Base-by-base conservation (phyloP, 2,888 invertebrate genomes). In the Diloba caeruleocephala region DNA sequence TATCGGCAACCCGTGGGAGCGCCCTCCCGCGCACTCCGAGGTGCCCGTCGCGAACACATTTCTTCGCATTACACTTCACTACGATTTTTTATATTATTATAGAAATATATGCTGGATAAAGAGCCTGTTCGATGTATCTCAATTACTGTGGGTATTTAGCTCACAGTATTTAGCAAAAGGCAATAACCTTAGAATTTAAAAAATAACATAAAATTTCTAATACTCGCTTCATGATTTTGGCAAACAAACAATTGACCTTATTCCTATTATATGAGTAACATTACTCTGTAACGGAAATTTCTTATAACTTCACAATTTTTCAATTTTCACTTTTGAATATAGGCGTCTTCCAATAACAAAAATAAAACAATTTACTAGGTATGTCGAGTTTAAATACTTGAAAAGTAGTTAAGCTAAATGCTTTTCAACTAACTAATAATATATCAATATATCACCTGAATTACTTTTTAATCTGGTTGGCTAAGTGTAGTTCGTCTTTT, bases 1-100 rank as follows among this genome's bases (percentile, higher is more conserved):
- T 95, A 95, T 90, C 94, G 87, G 90, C 89, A 91, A 93, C 92
- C 93, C 93, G 93, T 93, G 93, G 93, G 93, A 92, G 93, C 93
- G 91, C 93, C 93, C 92, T 92, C 93, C 93, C 92, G 92, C 92
- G 90, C 92, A 87, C 89, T 83, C 83, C 79, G 87, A 85, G 83
- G 86, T 85, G 87, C 85, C 85, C 85, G 87, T 81, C 87, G 85
- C 84, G 84, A 88, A 88, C 84, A 84, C 90, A 89, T 89, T 90
- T 92, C 90, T 90, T 89, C 88, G 83, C 87, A 85, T 82, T 85
- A 86, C 81, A 79, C 80, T 78, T 72, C 69, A 76, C 78, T 79
- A 79, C 71, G 71, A 62, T 69, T 63, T 60, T 71, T 73, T 68
- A 55, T 73, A 73, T 72, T 62, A 62, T 76, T 60, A 21, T 21